Conservation (phyloP, 2,797 vertebrate species). For the Chloroceryle amazona region DNA sequence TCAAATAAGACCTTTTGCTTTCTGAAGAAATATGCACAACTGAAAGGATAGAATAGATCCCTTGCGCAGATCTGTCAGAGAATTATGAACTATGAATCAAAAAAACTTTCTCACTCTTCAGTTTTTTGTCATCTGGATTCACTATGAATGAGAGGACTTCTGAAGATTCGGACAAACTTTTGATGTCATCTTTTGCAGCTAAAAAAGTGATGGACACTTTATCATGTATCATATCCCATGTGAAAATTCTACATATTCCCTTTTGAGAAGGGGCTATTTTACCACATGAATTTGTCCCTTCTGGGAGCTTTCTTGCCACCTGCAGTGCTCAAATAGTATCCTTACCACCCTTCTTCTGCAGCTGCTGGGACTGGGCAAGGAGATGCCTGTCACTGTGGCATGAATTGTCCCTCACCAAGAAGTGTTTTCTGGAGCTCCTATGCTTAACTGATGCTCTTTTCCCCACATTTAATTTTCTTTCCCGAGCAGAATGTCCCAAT, state of each 20-base stretch:
- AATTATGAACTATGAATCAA: background rate
- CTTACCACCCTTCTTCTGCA: background rate
- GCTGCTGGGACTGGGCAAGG: fast-evolving
- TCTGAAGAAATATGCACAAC: background rate
- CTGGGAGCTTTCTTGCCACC: background rate
- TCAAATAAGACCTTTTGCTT: background rate
- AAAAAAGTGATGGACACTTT: background rate
- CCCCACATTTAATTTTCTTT: background rate
- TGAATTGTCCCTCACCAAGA: background rate
- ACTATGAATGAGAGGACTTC: background rate
- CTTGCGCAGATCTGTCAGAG: background rate
- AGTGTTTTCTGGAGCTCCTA: background rate
- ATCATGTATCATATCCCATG: fast-evolving
- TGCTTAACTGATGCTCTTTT: background rate
- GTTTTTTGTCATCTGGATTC: background rate
- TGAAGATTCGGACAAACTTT: background rate
- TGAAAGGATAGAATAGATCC: background rate
- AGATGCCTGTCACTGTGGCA: background rate
- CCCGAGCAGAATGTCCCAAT: background rate
- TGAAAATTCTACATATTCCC: background rate
- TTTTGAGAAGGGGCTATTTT: background rate
- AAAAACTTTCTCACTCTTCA: background rate
- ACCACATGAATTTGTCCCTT: fast-evolving
- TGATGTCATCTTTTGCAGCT: background rate
- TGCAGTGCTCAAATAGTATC: background rate